Evolutionary conservation across 2,888 invertebrate species (phyloP).

Genomic region (Tricholauxania praeusta): DNA sequence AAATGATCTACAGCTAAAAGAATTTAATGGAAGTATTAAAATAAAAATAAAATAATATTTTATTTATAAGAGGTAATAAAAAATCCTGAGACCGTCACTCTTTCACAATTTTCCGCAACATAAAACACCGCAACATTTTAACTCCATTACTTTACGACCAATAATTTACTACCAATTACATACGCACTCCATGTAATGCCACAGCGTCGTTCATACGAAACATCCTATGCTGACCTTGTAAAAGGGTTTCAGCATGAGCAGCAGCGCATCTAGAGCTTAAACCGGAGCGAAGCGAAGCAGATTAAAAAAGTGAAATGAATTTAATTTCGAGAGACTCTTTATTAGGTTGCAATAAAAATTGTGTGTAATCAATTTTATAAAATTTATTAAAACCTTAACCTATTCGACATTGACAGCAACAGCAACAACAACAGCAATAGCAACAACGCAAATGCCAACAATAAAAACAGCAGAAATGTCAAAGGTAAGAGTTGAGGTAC

Average conservation of each 20-base stretch:
- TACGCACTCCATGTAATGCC: not conserved
- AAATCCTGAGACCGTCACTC: too few species aligned
- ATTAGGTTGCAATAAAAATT: conserved; percentile 24
- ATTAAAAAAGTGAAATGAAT: conserved; percentile 25
- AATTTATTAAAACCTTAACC: conserved; percentile 28
- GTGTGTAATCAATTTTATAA: conserved; percentile 26
- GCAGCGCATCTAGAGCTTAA: not conserved
- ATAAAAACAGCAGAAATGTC: not conserved
- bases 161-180: conserved; percentile 11
- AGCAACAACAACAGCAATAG: not conserved
- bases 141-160: conserved; percentile 2
- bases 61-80: too few species aligned
- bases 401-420: not conserved
- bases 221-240: not conserved
- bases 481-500: not conserved
- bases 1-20: too few species aligned
- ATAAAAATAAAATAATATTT: too few species aligned
- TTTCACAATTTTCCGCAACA: not conserved
- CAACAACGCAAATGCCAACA: not conserved
- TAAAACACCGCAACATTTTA: conserved; percentile 11
- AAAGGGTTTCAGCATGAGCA: not conserved
- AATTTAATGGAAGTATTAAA: too few species aligned
- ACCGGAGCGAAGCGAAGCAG: not conserved
- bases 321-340: conserved; percentile 20
- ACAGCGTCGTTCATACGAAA: not conserved